These are phyloP conservation scores for Koerneria pararmatus DNA, from an alignment of 2,888 invertebrate genomes.

Conservation along the genomic window DNA sequence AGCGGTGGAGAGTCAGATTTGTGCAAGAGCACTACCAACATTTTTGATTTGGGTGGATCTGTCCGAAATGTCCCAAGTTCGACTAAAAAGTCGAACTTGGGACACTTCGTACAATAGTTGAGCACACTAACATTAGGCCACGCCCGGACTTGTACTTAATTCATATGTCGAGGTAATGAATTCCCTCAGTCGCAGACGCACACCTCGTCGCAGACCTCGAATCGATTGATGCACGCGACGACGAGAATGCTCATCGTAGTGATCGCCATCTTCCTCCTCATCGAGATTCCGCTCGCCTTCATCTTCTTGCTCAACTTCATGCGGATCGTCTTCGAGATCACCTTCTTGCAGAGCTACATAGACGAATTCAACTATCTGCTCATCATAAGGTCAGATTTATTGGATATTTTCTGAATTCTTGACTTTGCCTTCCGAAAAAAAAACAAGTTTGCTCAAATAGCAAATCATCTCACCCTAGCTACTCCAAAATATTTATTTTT, in stretches of 20 bases:
- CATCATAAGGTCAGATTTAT: conserved; percentile 64
- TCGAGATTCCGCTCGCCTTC: conserved; percentile 62
- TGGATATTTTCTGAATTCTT: no score
- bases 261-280: conserved; percentile 63
- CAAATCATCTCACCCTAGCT: no score
- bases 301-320: conserved; percentile 32
- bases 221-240: conserved; percentile 28
- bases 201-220: not conserved
- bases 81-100: not conserved
- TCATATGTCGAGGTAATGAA: not conserved
- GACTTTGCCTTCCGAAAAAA: no score
- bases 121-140: not conserved
- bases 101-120: no score
- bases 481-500: no score
- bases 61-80: not conserved
- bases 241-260: conserved; percentile 63
- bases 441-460: no score
- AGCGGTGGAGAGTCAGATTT: no score
- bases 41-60: no score
- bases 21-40: no score
- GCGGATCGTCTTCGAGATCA: conserved; percentile 69
- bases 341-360: conserved; percentile 69
- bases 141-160: not conserved
- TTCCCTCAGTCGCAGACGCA: not conserved
- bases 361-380: conserved; percentile 74